A percentile compares a stretch with the other conserved stretches of the same genome.
Evolutionary conservation across 37 sponge, comb jelly and placozoan species (phyloP).

Genomic region (Petrosia ficiformis): DNA sequence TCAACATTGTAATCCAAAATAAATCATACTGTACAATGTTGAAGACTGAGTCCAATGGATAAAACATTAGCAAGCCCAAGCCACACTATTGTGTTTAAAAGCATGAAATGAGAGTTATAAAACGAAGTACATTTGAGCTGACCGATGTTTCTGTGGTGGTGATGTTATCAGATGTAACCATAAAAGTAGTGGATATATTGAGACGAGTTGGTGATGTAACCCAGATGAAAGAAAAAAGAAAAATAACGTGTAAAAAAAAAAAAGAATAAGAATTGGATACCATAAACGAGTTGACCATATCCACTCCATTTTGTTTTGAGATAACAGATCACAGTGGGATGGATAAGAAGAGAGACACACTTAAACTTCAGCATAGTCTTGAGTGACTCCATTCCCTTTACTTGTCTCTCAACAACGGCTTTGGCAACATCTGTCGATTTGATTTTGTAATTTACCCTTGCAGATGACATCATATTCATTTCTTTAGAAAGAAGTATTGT

Average conservation of each 20-base stretch:
- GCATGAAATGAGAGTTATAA: slow-evolving; percentile 24
- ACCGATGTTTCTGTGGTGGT: background rate
- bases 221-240: slow-evolving; percentile 45
- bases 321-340: slow-evolving; percentile 51
- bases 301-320: slow-evolving; percentile 72
- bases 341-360: slow-evolving; percentile 53
- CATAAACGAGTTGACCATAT: slow-evolving; percentile 57
- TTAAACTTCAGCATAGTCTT: slow-evolving; percentile 56
- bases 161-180: background rate
- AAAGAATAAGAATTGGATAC: background rate
- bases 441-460: slow-evolving; percentile 23
- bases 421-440: too few relatives aligned
- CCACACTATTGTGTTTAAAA: slow-evolving; percentile 27
- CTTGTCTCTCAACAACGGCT: too few relatives aligned
- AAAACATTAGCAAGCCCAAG: background rate
- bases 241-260: slow-evolving; percentile 49
- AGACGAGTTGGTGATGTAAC: slow-evolving; percentile 1
- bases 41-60: slow-evolving; percentile 12
- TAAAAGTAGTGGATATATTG: background rate
- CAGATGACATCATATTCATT: background rate
- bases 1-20: slow-evolving; percentile 28
- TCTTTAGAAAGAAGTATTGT: background rate
- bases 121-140: slow-evolving; percentile 33
- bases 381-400: slow-evolving; percentile 38
- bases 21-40: slow-evolving; percentile 25